A percentile compares a stretch with the other conserved stretches of the same genome.
phyloP scores from a whole-genome alignment of 2,113 vertebrate species.

The Solea senegalensis region DNA sequence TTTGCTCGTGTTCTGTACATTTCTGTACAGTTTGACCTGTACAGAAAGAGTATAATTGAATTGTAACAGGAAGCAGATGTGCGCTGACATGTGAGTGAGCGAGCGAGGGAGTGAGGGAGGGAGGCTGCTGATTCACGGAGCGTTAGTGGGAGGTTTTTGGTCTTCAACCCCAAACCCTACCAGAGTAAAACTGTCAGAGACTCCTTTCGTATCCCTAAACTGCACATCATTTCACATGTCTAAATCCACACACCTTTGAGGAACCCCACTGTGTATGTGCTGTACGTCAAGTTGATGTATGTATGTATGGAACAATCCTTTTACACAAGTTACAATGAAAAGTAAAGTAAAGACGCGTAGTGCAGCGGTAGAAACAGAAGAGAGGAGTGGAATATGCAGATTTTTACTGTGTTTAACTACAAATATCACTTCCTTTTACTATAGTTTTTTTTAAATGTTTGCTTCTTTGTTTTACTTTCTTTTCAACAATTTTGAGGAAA shows the following conservation, averaged over 20 bases:
- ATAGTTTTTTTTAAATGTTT: too few relatives aligned
- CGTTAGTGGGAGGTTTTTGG: constrained; percentile 12
- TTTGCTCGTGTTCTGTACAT: constrained; percentile 16
- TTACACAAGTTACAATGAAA: neutral
- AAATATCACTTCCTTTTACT: too few relatives aligned
- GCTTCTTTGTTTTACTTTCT: too few relatives aligned
- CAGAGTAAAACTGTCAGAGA: constrained; percentile 29
- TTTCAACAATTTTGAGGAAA: too few relatives aligned
- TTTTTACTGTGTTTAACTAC: too few relatives aligned
- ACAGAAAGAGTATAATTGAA: constrained; percentile 58
- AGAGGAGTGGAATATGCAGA: too few relatives aligned
- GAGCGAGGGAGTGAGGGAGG: neutral
- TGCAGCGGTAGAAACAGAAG: too few relatives aligned
- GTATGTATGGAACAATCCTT: neutral
- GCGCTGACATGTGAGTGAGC: constrained; percentile 51
- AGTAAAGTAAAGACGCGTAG: too few relatives aligned
- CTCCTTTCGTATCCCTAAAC: neutral
- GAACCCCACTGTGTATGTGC: neutral
- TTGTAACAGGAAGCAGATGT: constrained; percentile 73
- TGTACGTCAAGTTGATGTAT: neutral
- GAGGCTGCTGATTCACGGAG: constrained; percentile 32
- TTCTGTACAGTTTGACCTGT: constrained; percentile 35
- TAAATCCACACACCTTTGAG: neutral
- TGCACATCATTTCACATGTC: constrained; percentile 6
- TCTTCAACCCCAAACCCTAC: constrained; percentile 7